These are phyloP conservation scores for Parotocinclus haroldoi DNA, from an alignment of 2,797 vertebrate genomes.

Conservation along the genomic window DNA sequence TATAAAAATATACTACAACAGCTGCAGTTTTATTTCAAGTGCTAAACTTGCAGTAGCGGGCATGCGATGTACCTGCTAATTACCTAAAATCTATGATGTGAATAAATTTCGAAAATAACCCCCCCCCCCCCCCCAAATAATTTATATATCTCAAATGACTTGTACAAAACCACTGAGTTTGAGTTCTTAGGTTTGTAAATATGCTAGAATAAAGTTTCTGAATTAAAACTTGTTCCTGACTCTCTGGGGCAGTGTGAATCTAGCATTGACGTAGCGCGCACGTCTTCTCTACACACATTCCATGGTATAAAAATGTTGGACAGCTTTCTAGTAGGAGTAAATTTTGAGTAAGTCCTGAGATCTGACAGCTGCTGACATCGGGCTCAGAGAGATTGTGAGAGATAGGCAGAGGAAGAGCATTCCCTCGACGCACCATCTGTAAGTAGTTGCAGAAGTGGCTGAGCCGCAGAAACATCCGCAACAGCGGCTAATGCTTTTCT, in stretches of 20 bases:
- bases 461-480: conserved; percentile 30
- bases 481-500: conserved; percentile 16
- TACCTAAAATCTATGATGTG: too few species aligned
- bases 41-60: too few species aligned
- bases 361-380: conserved; percentile 15
- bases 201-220: too few species aligned
- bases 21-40: too few species aligned
- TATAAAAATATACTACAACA: too few species aligned
- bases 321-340: neutral
- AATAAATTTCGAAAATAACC: too few species aligned
- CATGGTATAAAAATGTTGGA: neutral
- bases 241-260: too few species aligned
- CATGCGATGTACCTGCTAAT: too few species aligned
- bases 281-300: conserved; percentile 1
- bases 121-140: too few species aligned
- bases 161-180: too few species aligned
- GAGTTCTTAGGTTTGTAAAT: too few species aligned
- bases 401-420: conserved; percentile 2
- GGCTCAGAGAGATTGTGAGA: neutral
- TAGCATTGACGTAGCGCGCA: neutral
- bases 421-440: conserved; percentile 45
- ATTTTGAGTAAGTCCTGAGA: conserved; percentile 2
- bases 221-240: neutral
- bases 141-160: too few species aligned
- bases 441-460: conserved; percentile 42